These are phyloP conservation scores for Daboia siamensis DNA, from an alignment of 2,113 vertebrate genomes.

Conservation along the genomic window DNA sequence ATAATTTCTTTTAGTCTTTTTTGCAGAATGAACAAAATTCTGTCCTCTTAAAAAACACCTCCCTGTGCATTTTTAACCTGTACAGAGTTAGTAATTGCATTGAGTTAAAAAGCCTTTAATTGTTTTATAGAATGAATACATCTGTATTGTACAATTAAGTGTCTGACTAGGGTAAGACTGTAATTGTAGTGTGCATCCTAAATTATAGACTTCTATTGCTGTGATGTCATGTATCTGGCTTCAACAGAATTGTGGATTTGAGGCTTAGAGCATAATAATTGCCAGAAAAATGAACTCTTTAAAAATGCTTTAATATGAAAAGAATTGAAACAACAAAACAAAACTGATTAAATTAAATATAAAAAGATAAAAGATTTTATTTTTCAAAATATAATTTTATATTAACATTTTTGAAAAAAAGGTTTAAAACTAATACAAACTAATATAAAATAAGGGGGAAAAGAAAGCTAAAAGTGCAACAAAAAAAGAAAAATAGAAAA, in stretches of 20 bases:
- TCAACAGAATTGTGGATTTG: slow-evolving; percentile 25
- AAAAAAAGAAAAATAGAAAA: not conserved
- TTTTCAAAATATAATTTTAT: not conserved
- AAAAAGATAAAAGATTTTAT: not conserved
- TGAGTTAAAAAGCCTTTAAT: slow-evolving; percentile 25
- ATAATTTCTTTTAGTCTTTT: not conserved
- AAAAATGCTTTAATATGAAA: not conserved
- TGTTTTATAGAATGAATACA: not conserved
- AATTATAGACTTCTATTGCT: slow-evolving; percentile 7
- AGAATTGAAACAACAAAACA: not conserved
- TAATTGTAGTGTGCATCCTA: slow-evolving; percentile 11
- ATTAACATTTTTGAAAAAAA: not conserved
- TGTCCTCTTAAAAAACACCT: not conserved
- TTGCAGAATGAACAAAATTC: not conserved
- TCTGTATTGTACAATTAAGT: not conserved
- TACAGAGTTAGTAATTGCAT: not conserved
- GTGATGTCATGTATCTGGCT: not conserved
- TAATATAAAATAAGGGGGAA: not conserved
- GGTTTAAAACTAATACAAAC: not conserved
- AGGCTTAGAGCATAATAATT: slow-evolving; percentile 29
- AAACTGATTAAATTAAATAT: not conserved
- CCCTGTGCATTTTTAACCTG: not conserved
- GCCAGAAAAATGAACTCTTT: not conserved
- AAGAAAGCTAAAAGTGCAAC: not conserved
- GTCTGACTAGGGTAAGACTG: not conserved